Conservation (phyloP, 2,113 vertebrate species). For the Limnothrissa miodon region DNA sequence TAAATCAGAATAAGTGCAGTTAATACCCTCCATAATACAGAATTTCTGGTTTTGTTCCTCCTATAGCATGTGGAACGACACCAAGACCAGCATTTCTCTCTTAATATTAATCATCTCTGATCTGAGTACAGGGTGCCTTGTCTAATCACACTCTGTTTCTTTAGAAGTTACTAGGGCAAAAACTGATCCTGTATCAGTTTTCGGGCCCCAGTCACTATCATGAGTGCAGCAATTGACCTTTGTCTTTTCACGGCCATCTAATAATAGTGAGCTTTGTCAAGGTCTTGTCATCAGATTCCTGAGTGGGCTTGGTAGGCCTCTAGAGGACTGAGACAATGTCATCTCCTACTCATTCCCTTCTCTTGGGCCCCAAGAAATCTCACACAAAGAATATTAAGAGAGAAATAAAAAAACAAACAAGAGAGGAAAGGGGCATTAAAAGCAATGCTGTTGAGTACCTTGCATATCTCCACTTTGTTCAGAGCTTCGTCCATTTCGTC, state of each 20-base stretch:
- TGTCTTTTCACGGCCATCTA: neutral
- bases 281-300: slow-evolving; percentile 30
- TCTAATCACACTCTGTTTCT: neutral
- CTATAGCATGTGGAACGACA: neutral
- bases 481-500: slow-evolving; percentile 98
- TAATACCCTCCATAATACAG: neutral
- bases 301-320: slow-evolving; percentile 29
- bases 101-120: neutral
- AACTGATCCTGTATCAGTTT: neutral
- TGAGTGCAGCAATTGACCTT: slow-evolving; percentile 18
- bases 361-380: neutral
- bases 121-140: neutral
- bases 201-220: neutral
- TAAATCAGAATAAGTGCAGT: neutral
- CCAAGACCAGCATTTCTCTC: neutral
- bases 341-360: neutral
- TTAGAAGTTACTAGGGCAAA: neutral
- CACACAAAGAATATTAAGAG: neutral
- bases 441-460: slow-evolving; percentile 55
- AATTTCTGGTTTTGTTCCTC: neutral
- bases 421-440: neutral
- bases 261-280: slow-evolving; percentile 50
- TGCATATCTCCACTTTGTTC: slow-evolving; percentile 91
- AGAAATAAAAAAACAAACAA: too few relatives aligned
- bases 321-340: slow-evolving; percentile 28